Evolutionary conservation across 2,797 vertebrate genomes (phyloP).

Genomic region (Syngnathus rostellatus): DNA sequence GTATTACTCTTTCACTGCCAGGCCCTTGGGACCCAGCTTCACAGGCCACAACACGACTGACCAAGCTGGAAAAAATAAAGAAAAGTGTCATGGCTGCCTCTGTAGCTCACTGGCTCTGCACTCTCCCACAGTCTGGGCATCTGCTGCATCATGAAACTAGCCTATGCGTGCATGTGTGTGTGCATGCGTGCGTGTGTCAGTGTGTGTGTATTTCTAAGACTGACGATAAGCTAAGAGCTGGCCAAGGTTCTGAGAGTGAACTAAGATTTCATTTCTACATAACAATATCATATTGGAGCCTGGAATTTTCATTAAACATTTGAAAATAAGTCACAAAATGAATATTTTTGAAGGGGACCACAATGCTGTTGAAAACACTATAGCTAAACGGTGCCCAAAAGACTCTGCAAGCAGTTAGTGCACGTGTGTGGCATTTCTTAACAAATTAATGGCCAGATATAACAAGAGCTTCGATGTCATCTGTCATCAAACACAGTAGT

Average conservation of each 20-base stretch:
- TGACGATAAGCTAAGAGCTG: not conserved
- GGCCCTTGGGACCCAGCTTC: slow-evolving; percentile 68
- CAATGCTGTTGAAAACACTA: too few species aligned
- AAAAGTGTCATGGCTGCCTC: slow-evolving; percentile 56
- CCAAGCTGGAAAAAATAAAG: slow-evolving; percentile 61
- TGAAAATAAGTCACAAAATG: not conserved
- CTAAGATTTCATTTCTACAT: not conserved
- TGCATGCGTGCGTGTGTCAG: not conserved
- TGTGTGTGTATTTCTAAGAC: not conserved
- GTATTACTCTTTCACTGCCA: slow-evolving; percentile 70
- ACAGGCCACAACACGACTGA: slow-evolving; percentile 63
- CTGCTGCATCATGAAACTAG: slow-evolving; percentile 48
- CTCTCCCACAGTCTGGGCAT: slow-evolving; percentile 45
- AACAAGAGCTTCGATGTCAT: not conserved
- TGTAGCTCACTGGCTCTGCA: slow-evolving; percentile 35
- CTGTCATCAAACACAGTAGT: not conserved
- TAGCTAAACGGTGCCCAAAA: not conserved
- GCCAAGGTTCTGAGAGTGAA: not conserved
- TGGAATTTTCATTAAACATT: not conserved
- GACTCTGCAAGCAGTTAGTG: not conserved
- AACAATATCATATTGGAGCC: not conserved
- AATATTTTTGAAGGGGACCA: not conserved
- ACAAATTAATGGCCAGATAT: not conserved
- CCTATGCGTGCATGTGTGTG: not conserved
- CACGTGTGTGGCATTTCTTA: too few species aligned